A percentile compares a stretch with the other conserved stretches of the same genome.
phyloP scores from a whole-genome alignment of 2,113 vertebrate species.

The Emydura subglobosa region DNA sequence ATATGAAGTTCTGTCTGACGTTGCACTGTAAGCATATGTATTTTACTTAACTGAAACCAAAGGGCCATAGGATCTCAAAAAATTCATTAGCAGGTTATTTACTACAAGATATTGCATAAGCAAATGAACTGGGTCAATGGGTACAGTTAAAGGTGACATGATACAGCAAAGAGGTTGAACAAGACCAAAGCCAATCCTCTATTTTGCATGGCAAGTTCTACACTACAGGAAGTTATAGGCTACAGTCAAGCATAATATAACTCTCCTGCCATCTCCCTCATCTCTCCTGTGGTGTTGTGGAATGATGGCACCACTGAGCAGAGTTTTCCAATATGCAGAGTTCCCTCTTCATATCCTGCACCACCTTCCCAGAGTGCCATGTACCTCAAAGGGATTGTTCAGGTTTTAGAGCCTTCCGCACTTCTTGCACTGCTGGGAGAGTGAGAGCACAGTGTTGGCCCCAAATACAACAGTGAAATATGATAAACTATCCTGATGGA shows the following conservation, averaged over 20 bases:
- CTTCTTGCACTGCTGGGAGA: not conserved
- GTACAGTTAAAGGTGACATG: not conserved
- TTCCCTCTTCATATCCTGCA: not conserved
- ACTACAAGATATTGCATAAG: not conserved
- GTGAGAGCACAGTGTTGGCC: not conserved
- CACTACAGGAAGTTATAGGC: not conserved
- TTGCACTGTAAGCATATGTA: not conserved
- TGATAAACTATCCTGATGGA: not conserved
- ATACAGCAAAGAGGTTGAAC: not conserved
- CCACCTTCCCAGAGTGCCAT: not conserved
- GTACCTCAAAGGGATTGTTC: not conserved
- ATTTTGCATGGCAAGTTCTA: not conserved
- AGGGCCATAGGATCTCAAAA: not conserved
- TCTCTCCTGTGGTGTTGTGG: not conserved
- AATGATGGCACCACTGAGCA: not conserved
- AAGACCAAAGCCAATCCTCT: not conserved
- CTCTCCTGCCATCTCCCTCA: not conserved
- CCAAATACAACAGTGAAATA: not conserved
- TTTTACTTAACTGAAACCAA: not conserved
- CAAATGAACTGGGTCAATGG: not conserved
- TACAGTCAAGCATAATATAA: not conserved
- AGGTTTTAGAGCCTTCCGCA: not conserved
- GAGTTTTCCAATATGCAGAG: not conserved
- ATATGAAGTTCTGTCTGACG: not conserved
- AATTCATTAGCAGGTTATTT: not conserved